These are phyloP conservation scores for Melanostoma mellinum DNA, from an alignment of 2,888 invertebrate genomes.

Conservation along the genomic window DNA sequence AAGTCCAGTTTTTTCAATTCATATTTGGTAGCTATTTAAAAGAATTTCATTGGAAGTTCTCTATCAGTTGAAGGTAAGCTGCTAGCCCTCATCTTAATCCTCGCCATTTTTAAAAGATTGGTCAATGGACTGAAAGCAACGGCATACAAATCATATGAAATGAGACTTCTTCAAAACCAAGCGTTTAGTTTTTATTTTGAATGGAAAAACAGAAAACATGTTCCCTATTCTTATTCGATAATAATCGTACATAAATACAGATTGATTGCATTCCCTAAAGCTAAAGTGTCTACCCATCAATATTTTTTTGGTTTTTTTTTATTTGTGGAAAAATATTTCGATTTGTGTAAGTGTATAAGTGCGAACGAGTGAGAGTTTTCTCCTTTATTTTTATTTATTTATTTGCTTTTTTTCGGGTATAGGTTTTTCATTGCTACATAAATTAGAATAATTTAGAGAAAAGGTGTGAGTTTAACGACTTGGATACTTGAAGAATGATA, in stretches of 20 bases:
- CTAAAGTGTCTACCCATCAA: conserved; percentile 62
- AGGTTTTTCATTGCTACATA: conserved; percentile 67
- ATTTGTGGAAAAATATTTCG: conserved; percentile 38
- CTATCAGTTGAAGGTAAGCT: no score
- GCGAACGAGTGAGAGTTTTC: conserved; percentile 21
- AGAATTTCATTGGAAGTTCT: no score
- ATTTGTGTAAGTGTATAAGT: conserved; percentile 36
- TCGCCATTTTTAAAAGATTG: no score
- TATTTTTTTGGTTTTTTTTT: conserved; percentile 57
- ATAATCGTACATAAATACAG: conserved; percentile 49
- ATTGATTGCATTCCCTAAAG: conserved; percentile 63
- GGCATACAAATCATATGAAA: no score
- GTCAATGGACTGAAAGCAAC: no score
- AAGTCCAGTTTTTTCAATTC: no score
- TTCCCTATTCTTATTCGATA: conserved; percentile 11
- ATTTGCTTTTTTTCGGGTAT: conserved; percentile 28
- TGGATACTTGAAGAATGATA: conserved; percentile 63
- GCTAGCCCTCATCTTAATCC: no score
- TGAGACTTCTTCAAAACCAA: not conserved
- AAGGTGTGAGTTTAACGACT: conserved; percentile 69
- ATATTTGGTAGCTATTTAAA: no score
- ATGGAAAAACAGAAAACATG: not conserved
- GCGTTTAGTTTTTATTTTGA: not conserved
- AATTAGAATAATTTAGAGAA: conserved; percentile 69
- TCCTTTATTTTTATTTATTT: conserved; percentile 55